Evolutionary conservation across 2,113 vertebrate genomes (phyloP).

Genomic region (Salvelinus alpinus): DNA sequence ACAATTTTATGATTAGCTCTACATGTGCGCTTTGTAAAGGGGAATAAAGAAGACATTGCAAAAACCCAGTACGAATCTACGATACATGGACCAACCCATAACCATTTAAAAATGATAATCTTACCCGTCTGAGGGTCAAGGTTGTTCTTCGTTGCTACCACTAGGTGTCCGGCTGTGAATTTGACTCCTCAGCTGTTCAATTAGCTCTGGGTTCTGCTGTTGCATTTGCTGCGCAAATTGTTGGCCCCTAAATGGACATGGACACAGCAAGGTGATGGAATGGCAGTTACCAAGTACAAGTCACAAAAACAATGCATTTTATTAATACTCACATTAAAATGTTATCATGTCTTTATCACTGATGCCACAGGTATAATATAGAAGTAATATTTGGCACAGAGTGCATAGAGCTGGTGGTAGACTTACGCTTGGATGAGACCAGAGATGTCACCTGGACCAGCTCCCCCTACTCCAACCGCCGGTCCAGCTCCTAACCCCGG

Average conservation of each 20-base stretch:
- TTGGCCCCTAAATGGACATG: slow-evolving; percentile 78
- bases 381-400: too few species aligned
- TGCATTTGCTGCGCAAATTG: slow-evolving; percentile 98
- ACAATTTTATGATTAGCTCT: neutral
- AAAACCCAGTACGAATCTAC: neutral
- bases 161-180: slow-evolving; percentile 90
- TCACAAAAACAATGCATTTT: neutral
- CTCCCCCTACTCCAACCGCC: slow-evolving; percentile 57
- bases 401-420: neutral
- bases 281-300: neutral
- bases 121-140: slow-evolving; percentile 52
- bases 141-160: slow-evolving; percentile 88
- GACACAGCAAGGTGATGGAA: neutral
- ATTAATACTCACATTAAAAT: too few species aligned
- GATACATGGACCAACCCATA: neutral
- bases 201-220: slow-evolving; percentile 93
- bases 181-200: slow-evolving; percentile 91
- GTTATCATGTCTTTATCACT: too few species aligned
- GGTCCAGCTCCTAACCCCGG: neutral
- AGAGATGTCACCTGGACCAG: slow-evolving; percentile 82
- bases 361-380: too few species aligned
- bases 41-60: neutral
- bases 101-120: neutral
- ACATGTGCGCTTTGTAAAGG: neutral
- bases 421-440: slow-evolving; percentile 96